Percentiles rank a stretch among this genome's conserved stretches.
Evolutionary conservation across 2,888 invertebrate genomes (phyloP).

Genomic region (Clunio marinus): DNA sequence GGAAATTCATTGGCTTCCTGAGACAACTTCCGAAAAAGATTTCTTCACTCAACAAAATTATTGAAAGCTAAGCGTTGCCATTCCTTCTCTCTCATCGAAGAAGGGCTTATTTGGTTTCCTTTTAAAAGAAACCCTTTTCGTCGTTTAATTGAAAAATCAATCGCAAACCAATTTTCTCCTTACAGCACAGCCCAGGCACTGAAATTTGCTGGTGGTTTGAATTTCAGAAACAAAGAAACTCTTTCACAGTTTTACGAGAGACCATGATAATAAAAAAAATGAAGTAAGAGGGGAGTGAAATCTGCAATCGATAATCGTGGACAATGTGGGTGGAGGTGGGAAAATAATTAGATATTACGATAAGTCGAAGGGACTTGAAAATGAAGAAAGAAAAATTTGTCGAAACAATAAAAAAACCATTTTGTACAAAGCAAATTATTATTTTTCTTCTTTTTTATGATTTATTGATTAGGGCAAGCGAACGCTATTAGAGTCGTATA

Average conservation of each 20-base stretch:
- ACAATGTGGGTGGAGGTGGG: neutral
- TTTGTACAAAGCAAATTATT: conserved; percentile 6
- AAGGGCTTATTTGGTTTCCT: no score
- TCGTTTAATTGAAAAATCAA: conserved; percentile 38
- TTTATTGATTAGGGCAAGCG: neutral
- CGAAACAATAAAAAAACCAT: neutral
- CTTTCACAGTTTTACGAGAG: neutral
- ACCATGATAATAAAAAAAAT: no score
- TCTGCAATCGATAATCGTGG: conserved; percentile 1
- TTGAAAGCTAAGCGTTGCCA: no score
- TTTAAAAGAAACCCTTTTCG: no score
- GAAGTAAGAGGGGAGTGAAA: no score
- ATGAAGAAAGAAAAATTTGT: conserved; percentile 1
- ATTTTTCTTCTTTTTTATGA: neutral
- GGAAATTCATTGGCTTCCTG: neutral
- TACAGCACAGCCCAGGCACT: neutral
- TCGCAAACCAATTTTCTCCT: conserved; percentile 35
- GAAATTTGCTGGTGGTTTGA: no score
- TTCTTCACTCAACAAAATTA: no score
- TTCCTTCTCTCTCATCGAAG: no score
- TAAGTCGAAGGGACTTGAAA: neutral
- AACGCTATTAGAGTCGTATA: no score
- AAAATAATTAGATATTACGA: conserved; percentile 10
- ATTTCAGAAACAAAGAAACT: no score
- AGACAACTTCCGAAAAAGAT: no score